Conservation (phyloP, 1,140 invertebrate species). For the Cydia splendana region DNA sequence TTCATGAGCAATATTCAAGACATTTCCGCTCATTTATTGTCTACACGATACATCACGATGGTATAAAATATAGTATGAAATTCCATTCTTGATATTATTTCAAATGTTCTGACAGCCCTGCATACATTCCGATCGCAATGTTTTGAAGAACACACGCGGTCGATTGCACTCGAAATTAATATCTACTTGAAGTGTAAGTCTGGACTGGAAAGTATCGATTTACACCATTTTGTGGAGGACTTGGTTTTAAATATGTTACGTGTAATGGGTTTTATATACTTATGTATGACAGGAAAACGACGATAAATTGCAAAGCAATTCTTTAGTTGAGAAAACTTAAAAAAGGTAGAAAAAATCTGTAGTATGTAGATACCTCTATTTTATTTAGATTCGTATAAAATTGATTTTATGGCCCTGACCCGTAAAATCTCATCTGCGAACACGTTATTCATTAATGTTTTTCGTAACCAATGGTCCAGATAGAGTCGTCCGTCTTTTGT, state of each 20-base stretch:
- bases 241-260: background rate
- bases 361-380: background rate
- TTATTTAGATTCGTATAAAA: background rate
- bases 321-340: no score
- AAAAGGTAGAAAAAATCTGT: no score
- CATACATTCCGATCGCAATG: slow-evolving; percentile 52
- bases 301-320: no score
- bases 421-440: slow-evolving; percentile 19
- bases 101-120: slow-evolving; percentile 53
- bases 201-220: slow-evolving; percentile 59
- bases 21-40: slow-evolving; percentile 10
- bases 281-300: no score
- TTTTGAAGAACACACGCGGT: slow-evolving; percentile 68
- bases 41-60: background rate
- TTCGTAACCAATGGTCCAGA: slow-evolving; percentile 22
- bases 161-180: slow-evolving; percentile 64
- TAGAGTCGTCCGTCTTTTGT: slow-evolving; percentile 30
- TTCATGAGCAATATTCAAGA: slow-evolving; percentile 1
- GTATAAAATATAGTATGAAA: background rate
- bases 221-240: slow-evolving; percentile 42
- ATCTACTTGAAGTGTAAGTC: slow-evolving; percentile 60
- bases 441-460: slow-evolving; percentile 28
- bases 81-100: slow-evolving; percentile 20
- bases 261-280: no score
- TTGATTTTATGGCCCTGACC: background rate